Base-by-base conservation (phyloP, 2,113 vertebrate genomes). In the Budorcas taxicolor region DNA sequence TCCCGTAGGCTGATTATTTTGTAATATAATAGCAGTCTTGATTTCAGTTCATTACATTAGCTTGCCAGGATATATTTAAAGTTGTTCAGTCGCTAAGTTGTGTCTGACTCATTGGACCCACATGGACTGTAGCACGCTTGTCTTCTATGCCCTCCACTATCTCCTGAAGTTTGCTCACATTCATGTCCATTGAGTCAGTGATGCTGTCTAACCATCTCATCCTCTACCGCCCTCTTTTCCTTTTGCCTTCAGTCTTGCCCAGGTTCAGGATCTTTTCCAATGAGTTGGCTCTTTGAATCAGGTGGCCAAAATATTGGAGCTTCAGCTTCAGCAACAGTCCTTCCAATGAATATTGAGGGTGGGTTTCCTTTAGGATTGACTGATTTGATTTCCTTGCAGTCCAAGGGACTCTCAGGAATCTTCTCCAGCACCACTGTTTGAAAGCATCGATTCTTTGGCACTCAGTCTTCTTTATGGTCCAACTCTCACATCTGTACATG, bases 61-160 rank as follows among this genome's bases (percentile, higher is more conserved):
- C 11, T 96, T 95, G 31, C 43, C 36, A n/a, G 52, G 3, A 31
- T 84, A 21, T 94, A 57, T 53, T 95, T 93, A 87, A 93, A 98
- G 27, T 76, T 43, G 40, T 76, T 76, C 71, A 27, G 23, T 76
- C 12, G 2, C 71, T 43, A 43, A 76, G 71, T 27, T 43, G 21
- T 43, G 71, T 76, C 23, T 76, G 71, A 43, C 23, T 76, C 7
- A 7, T 43, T 76, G 40, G 21, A 76, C 12, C 71, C 40, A 27
- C 40, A 27, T 43, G 71, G 71, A 76, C 71, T 27, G 71, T 76
- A 43, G 11, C 40, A 76, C 3, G 1, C 71, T 12, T 0, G 13
- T 40, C 40, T 43, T 13, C 71, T 43, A 7, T 76, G 71, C 40
- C 36, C 71, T 76, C 71, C 40, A 76, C 11, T 76, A 27, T 74